Evolutionary conservation across 1,140 invertebrate genomes (phyloP).

Genomic region (Lordiphosa collinella): DNA sequence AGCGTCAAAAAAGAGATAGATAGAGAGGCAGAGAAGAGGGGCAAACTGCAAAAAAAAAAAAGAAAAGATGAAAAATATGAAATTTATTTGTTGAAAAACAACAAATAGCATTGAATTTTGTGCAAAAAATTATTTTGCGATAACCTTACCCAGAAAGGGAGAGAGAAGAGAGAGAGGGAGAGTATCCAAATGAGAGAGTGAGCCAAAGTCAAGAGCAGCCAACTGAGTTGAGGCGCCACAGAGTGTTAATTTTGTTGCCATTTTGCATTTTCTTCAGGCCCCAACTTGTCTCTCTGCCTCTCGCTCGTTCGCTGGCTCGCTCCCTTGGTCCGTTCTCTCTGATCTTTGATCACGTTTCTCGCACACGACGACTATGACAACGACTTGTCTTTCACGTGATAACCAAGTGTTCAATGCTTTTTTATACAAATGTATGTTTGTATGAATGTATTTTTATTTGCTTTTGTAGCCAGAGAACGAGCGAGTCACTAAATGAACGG

Average conservation of each 20-base stretch:
- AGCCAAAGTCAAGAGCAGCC: conserved; percentile 15
- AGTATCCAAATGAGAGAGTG: conserved; percentile 5
- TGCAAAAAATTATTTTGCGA: conserved; percentile 61
- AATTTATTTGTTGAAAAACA: conserved; percentile 54
- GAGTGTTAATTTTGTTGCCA: conserved; percentile 69
- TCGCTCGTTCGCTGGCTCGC: conserved; percentile 11
- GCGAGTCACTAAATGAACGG: conserved; percentile 64
- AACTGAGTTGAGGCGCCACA: conserved; percentile 45
- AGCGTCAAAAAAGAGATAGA: neutral
- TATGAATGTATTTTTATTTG: conserved; percentile 10
- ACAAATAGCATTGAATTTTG: conserved; percentile 53
- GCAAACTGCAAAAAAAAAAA: too few species aligned
- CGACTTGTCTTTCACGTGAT: conserved; percentile 68
- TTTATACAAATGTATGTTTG: neutral
- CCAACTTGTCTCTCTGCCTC: conserved; percentile 7
- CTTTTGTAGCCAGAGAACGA: conserved; percentile 18
- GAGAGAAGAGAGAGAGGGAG: too few species aligned
- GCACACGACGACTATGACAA: conserved; percentile 60
- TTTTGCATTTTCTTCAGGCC: conserved; percentile 32
- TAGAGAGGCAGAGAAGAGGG: neutral
- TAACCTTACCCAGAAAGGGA: conserved; percentile 45
- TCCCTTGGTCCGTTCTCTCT: conserved; percentile 18
- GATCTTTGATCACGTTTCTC: conserved; percentile 78
- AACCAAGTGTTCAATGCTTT: conserved; percentile 46
- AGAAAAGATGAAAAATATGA: conserved; percentile 18